phyloP scores from a whole-genome alignment of 2,797 vertebrate genomes.

The Eulemur albifrons region DNA sequence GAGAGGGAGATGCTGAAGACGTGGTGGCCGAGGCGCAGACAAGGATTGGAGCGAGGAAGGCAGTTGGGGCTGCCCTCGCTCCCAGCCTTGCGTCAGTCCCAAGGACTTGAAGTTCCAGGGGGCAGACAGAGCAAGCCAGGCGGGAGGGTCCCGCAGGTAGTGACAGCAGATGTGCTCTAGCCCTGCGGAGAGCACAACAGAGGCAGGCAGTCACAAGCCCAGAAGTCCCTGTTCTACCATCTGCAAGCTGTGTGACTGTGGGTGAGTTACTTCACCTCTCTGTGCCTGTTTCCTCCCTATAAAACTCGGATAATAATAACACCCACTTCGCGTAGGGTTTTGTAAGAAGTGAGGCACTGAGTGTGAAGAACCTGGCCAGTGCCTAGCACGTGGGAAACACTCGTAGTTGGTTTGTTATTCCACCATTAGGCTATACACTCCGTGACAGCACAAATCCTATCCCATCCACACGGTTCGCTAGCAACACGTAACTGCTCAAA shows the following conservation, averaged over 20 bases:
- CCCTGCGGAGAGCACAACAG: accelerated
- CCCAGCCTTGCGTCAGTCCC: not conserved
- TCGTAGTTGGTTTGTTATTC: not conserved
- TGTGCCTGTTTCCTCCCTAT: not conserved
- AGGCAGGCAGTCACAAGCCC: not conserved
- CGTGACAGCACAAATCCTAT: not conserved
- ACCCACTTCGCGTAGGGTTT: not conserved
- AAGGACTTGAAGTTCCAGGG: not conserved
- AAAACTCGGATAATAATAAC: not conserved
- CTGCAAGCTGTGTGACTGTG: not conserved
- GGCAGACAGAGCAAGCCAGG: not conserved
- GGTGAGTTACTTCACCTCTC: not conserved
- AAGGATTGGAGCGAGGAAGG: not conserved
- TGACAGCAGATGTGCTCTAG: not conserved
- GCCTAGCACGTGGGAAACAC: not conserved
- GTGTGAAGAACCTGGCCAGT: not conserved
- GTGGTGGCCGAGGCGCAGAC: too few relatives aligned
- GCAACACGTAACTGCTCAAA: not conserved
- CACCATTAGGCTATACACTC: not conserved
- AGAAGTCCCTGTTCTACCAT: not conserved
- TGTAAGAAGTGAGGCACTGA: not conserved
- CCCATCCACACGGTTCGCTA: not conserved
- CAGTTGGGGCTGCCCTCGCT: not conserved
- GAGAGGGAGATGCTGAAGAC: not conserved
- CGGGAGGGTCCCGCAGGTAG: accelerated